Base-by-base conservation (phyloP, 2,888 invertebrate species). In the Drosophila mimetica region DNA sequence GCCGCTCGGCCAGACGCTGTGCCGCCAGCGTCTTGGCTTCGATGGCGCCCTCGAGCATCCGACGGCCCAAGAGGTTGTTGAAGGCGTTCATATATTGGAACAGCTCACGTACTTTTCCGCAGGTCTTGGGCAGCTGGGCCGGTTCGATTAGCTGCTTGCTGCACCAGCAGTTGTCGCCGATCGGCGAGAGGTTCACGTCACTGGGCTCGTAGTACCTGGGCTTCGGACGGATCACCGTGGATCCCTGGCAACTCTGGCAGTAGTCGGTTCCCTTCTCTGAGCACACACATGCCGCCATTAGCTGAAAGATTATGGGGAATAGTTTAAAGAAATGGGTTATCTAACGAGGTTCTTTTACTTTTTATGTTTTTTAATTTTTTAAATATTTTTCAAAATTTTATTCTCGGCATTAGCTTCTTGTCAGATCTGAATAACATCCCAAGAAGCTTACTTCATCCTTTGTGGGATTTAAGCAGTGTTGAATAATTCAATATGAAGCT, bases 161-260 rank as follows among this genome's bases (percentile, higher is more conserved):
- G 74, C 92, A 92, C 82, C 86, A 90, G 63, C 92, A 92, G 4
- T 78, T 89, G 57, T 92, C 91, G 2, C 90, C 91, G 30, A 91
- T 89, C 4, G 91, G 89, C 48, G 86, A 59, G 7, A 91, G 72
- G 25, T 74, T 76, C 18, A 89, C 58, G 0, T 82, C 75, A 25
- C 70, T 74, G 20, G 74, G 69, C 13, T 75, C 76, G 28, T 75
- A 85, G 50, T 83, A 86, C 8, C 87, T 79, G 4, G 76, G 85
- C 57, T 85, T 84, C 0, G 90, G 90, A 0, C 79, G 84, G 41
- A 86, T 66, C 34, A 77, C 74, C 3, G 50, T 63, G 2, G 80
- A 32, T 34, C 75, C 80, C 44, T 79, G 78, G 46, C 89, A 87
- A 39, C 79, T 73, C 36, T 80, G 70, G 54, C 91, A 91, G 58